Conservation (phyloP, 1,140 invertebrate genomes). For the Drosophila ananassae region DNA sequence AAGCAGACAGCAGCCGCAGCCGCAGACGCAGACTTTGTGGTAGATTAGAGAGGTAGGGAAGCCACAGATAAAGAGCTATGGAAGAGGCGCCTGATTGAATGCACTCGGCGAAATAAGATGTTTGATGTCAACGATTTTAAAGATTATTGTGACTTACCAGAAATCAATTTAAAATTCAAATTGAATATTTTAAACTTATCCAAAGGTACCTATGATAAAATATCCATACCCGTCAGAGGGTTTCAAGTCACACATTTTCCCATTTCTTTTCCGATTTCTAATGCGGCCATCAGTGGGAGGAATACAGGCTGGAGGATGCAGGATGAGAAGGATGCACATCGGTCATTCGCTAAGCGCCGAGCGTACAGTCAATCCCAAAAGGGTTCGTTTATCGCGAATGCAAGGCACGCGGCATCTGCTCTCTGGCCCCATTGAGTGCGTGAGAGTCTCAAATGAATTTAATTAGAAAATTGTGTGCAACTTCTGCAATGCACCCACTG, state of each 20-base stretch:
- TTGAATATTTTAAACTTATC: too few relatives aligned
- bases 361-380: constrained; percentile 37
- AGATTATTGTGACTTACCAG: too few relatives aligned
- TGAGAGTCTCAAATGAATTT: constrained; percentile 82
- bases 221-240: constrained; percentile 6
- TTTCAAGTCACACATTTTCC: constrained; percentile 28
- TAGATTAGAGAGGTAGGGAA: not conserved
- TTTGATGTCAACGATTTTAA: too few relatives aligned
- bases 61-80: not conserved
- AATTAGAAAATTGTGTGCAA: constrained; percentile 81
- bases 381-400: constrained; percentile 53
- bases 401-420: constrained; percentile 61
- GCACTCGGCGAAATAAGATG: not conserved
- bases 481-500: constrained; percentile 45
- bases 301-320: not conserved
- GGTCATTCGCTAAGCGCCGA: constrained; percentile 31
- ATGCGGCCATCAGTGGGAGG: constrained; percentile 19
- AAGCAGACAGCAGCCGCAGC: constrained; percentile 56
- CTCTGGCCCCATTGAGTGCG: constrained; percentile 54
- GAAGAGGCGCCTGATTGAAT: not conserved
- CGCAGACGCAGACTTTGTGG: constrained; percentile 26
- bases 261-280: constrained; percentile 48
- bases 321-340: constrained; percentile 21
- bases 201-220: not conserved
- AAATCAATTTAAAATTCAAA: too few relatives aligned